These are phyloP conservation scores for Saccostrea echinata DNA, from an alignment of 1,140 invertebrate species.

Conservation along the genomic window DNA sequence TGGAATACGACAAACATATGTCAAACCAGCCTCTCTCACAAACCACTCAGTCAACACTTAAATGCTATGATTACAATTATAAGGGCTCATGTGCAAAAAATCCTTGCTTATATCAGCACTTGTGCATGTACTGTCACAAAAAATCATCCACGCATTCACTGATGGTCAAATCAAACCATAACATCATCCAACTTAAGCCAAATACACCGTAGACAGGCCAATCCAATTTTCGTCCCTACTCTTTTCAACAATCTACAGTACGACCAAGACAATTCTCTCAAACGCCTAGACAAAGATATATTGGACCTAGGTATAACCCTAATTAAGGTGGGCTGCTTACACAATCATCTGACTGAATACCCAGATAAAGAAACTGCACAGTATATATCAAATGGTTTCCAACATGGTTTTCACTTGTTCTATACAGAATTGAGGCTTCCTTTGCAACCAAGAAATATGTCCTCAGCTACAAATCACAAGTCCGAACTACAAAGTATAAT, in stretches of 20 bases:
- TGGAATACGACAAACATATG: slow-evolving; percentile 40
- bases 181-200: background rate
- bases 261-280: background rate
- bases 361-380: background rate
- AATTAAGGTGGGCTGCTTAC: slow-evolving; percentile 1
- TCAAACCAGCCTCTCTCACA: background rate
- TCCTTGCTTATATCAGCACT: slow-evolving; percentile 12
- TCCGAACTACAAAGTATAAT: slow-evolving; percentile 12
- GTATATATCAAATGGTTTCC: slow-evolving; percentile 25
- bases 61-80: slow-evolving; percentile 36
- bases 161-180: background rate
- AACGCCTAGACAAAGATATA: slow-evolving; percentile 26
- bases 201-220: background rate
- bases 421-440: slow-evolving; percentile 34
- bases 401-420: slow-evolving; percentile 42
- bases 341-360: background rate
- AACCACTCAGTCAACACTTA: background rate
- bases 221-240: background rate
- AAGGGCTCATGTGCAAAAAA: slow-evolving; percentile 22
- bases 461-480: slow-evolving; percentile 8
- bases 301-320: slow-evolving; percentile 18
- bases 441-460: slow-evolving; percentile 1
- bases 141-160: slow-evolving; percentile 1
- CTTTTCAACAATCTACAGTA: background rate
- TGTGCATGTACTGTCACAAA: slow-evolving; percentile 18